phyloP scores from a whole-genome alignment of 2,113 vertebrate species.

The Ammospiza nelsoni region DNA sequence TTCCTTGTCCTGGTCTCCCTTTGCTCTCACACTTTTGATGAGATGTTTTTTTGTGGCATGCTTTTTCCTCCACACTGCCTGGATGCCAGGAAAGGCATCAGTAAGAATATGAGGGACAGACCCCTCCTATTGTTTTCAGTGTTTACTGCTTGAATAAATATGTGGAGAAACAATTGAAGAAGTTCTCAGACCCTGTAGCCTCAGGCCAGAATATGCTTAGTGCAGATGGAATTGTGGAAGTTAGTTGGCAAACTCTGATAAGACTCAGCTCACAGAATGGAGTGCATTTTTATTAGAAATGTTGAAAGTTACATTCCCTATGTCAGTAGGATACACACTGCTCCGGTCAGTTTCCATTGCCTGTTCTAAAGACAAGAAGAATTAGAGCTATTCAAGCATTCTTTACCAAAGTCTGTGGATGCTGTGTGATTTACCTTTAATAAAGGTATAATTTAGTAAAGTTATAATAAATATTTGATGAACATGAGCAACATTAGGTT shows the following conservation, averaged over 20 bases:
- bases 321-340: neutral
- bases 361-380: neutral
- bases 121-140: neutral
- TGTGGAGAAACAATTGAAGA: neutral
- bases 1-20: neutral
- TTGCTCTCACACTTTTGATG: neutral
- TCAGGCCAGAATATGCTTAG: neutral
- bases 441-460: neutral
- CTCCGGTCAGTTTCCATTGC: neutral
- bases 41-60: neutral
- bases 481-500: neutral
- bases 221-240: neutral
- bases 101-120: neutral
- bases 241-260: neutral
- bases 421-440: neutral
- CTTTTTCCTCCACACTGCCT: neutral
- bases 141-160: slow-evolving; percentile 18
- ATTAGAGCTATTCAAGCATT: neutral
- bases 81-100: neutral
- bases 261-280: neutral
- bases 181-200: neutral
- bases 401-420: neutral
- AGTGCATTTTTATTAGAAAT: neutral
- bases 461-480: neutral
- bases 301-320: neutral